phyloP scores from a whole-genome alignment of 2,888 invertebrate species.

The Troides aeacus region DNA sequence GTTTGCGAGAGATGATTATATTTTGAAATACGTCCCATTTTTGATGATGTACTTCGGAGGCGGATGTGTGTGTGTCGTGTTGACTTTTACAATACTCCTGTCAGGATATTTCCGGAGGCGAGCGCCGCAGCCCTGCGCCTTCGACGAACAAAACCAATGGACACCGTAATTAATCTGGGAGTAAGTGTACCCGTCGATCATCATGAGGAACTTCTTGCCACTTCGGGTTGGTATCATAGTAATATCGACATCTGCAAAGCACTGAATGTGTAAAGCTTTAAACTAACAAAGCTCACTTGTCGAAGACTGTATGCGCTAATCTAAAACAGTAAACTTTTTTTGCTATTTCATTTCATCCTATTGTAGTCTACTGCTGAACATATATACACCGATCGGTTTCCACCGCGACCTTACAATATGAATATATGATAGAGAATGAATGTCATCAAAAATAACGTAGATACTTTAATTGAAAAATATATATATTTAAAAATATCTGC shows the following conservation, averaged over 20 bases:
- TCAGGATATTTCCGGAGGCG: constrained; percentile 34
- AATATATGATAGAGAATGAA: too few relatives aligned
- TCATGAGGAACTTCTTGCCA: constrained; percentile 48
- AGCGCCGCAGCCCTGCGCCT: constrained; percentile 40
- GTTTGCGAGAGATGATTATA: constrained; percentile 25
- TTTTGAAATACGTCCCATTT: constrained; percentile 38
- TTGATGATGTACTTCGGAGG: constrained; percentile 38
- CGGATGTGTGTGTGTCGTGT: constrained; percentile 38
- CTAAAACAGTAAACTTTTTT: not conserved
- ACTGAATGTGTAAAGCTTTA: not conserved
- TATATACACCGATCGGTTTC: not conserved
- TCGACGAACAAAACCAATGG: constrained; percentile 52
- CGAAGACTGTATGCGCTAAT: not conserved
- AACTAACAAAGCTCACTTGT: not conserved
- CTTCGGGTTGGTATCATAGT: constrained; percentile 45
- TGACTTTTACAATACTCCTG: constrained; percentile 34
- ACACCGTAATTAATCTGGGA: constrained; percentile 45
- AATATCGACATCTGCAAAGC: constrained; percentile 33
- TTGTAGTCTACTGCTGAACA: not conserved
- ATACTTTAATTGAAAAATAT: too few relatives aligned
- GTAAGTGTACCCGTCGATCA: constrained; percentile 48
- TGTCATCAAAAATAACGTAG: too few relatives aligned
- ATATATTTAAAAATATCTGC: too few relatives aligned
- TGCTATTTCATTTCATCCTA: not conserved
- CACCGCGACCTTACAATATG: too few relatives aligned